Base-by-base conservation (phyloP, 2,888 invertebrate genomes). In the Drosophila barbarae region DNA sequence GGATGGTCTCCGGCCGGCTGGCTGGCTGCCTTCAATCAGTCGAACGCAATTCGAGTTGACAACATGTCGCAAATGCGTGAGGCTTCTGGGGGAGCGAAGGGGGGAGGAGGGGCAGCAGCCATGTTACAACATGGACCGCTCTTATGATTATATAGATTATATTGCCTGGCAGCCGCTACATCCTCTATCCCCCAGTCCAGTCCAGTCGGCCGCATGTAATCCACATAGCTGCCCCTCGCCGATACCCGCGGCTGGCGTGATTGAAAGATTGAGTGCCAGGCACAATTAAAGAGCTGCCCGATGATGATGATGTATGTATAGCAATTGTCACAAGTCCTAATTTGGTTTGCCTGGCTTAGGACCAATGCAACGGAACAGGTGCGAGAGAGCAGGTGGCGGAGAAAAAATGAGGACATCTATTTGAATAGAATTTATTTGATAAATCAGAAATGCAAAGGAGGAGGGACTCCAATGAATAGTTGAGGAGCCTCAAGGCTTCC, bases 31-130 rank as follows among this genome's bases (percentile, higher is more conserved):
- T 82, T 82, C 84, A 82, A 82, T 82, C 81, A 82, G 81, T 82
- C 81, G 87, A 87, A 87, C 87, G 87, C 88, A 87, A 87, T 87
- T 87, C 85, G 73, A 87, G 87, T 87, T 87, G 87, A 87, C 87
- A 87, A 86, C 87, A 86, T 86, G 86, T 86, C 86, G 86, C 86
- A 84, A 84, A 76, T 81, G 82, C 76, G 76, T 82, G 70, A 74
- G 68, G 67, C 64, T 54, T 32, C 15, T 32, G 34, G 50, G 61
- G 42, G 35, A 26, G 61, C 41, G 34, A 35, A 8, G 44, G 8
- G 8, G n/a, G 60, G 46, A 52, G 58, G 42, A 52, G 58, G 42
- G 52, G 42, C n/a, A 6, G 10, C 32, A 10, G 44, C 55, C 49
- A 74, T 73, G 75, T 82, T 80, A 69, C 81, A 82, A 72, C 73